Conservation (phyloP, 2,888 invertebrate species). For the Drosophila paucipuncta region DNA sequence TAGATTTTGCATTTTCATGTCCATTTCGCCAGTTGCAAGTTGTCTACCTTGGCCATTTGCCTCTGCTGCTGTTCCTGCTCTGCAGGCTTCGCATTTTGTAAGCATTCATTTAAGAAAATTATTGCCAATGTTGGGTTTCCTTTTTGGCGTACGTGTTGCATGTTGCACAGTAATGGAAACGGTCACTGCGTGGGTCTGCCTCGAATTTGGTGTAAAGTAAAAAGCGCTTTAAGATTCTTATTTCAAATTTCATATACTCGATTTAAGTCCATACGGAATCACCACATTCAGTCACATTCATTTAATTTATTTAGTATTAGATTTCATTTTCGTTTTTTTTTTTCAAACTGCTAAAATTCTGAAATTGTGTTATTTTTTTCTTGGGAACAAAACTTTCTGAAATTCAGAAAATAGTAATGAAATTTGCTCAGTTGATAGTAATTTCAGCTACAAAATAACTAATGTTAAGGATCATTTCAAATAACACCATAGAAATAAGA, state of each 20-base stretch:
- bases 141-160: conserved; percentile 18
- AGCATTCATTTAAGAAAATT: conserved; percentile 51
- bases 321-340: not conserved
- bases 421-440: not conserved
- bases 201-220: conserved; percentile 8
- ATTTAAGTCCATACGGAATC: not conserved
- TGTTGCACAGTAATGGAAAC: conserved; percentile 10
- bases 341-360: not conserved
- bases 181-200: conserved; percentile 45
- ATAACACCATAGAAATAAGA: not conserved
- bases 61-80: conserved; percentile 18
- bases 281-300: no score
- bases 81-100: conserved; percentile 27
- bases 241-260: not conserved
- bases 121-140: conserved; percentile 35
- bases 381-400: not conserved
- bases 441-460: not conserved
- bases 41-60: not conserved
- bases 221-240: not conserved
- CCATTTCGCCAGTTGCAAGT: conserved; percentile 15
- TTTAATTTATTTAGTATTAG: not conserved
- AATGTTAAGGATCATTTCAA: not conserved
- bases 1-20: conserved; percentile 63
- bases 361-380: not conserved
- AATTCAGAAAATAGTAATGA: not conserved